These are phyloP conservation scores for Cerastis leucographa DNA, from an alignment of 2,888 invertebrate species.

Conservation along the genomic window DNA sequence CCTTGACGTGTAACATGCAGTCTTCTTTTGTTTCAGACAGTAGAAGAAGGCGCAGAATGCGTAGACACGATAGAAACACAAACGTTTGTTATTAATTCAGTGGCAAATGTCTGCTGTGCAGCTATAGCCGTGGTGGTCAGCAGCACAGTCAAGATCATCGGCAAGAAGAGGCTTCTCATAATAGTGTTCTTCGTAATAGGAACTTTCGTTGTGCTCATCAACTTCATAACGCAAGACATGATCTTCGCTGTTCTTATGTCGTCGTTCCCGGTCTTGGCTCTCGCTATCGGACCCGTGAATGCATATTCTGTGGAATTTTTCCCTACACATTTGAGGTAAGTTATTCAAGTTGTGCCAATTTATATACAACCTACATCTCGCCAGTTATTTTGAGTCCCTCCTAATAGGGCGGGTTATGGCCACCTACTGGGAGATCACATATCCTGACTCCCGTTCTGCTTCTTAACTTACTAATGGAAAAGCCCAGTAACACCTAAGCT, in stretches of 20 bases:
- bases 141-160: constrained; percentile 80
- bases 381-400: not conserved
- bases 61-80: constrained; percentile 80
- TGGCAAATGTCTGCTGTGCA: constrained; percentile 79
- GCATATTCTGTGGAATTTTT: constrained; percentile 86
- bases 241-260: constrained; percentile 84
- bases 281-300: constrained; percentile 85
- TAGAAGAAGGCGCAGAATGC: constrained; percentile 71
- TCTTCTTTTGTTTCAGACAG: constrained; percentile 74
- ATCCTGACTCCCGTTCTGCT: not conserved
- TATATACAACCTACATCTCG: not conserved
- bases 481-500: not conserved
- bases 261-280: constrained; percentile 78
- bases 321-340: constrained; percentile 86
- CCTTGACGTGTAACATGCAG: not conserved
- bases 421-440: not conserved
- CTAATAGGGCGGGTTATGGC: not conserved
- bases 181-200: constrained; percentile 78
- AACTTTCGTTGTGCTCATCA: constrained; percentile 78
- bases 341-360: not conserved
- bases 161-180: constrained; percentile 83
- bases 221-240: constrained; percentile 81
- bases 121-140: constrained; percentile 79
- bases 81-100: constrained; percentile 81
- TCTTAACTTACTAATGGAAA: not conserved